These are phyloP conservation scores for Aspidapion aeneum DNA, from an alignment of 2,888 invertebrate genomes.

Conservation along the genomic window DNA sequence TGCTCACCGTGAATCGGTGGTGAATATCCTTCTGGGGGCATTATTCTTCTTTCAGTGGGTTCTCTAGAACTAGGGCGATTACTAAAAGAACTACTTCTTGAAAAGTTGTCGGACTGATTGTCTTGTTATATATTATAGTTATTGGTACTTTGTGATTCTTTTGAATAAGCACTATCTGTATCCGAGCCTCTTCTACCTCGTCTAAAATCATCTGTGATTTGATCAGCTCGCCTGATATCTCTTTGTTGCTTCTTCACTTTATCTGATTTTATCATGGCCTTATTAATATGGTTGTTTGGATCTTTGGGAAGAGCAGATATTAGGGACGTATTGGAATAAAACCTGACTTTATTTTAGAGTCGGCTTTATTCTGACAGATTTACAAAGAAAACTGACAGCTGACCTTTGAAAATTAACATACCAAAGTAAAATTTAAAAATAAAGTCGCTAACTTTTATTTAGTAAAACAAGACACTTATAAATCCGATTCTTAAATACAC, in stretches of 20 bases:
- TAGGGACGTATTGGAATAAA: too few species aligned
- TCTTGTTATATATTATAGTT: too few species aligned
- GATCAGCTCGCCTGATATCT: slow-evolving; percentile 25
- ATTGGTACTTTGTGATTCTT: slow-evolving; percentile 6
- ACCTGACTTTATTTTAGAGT: too few species aligned
- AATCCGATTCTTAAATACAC: too few species aligned
- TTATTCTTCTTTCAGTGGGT: background rate
- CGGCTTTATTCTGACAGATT: too few species aligned
- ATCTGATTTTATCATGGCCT: slow-evolving; percentile 29
- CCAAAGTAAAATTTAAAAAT: too few species aligned
- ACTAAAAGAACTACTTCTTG: background rate
- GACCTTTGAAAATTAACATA: too few species aligned
- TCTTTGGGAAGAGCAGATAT: slow-evolving; percentile 34
- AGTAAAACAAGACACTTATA: too few species aligned
- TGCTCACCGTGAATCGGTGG: background rate
- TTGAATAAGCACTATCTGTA: slow-evolving; percentile 15
- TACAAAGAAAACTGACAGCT: too few species aligned
- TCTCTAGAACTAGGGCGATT: background rate
- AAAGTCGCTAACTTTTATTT: too few species aligned
- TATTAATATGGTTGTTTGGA: slow-evolving; percentile 24
- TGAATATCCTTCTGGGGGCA: background rate
- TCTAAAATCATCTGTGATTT: slow-evolving; percentile 10
- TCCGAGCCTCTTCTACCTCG: slow-evolving; percentile 13
- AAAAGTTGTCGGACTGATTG: background rate
- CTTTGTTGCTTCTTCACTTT: slow-evolving; percentile 31